Base-by-base conservation (phyloP, 2,113 vertebrate species). In the Procavia capensis region DNA sequence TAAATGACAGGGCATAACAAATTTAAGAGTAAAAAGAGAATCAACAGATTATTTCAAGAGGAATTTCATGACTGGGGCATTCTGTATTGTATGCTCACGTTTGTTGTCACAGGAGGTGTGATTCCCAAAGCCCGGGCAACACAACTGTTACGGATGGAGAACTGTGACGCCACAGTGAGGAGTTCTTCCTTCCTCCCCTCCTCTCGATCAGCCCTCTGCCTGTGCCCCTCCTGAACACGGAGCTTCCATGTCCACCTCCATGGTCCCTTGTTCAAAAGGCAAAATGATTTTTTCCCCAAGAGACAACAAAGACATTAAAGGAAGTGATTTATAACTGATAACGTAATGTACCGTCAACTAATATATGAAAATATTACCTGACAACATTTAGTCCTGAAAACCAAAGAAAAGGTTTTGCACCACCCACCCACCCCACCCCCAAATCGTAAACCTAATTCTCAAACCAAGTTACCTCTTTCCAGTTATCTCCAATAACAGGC, bases 11-110 rank as follows among this genome's bases (percentile, higher is more conserved):
- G 27, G 59, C 79, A 72, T 89, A 81, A 29, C n/a, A 1, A 95
- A 94, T 89, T 86, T 86, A 11, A 96, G 27, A 84, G 75, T 59
- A 45, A 93, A 92, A 91, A 94, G 36, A 27, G 61, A 70, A 90
- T 59, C 36, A 25, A 0, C 84, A 3, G 57, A 63, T 72, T 61
- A 90, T 4, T 87, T 81, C 87, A 64, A 85, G 45, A 78, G 59
- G 13, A 63, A 93, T 82, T 90, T 87, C 68, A 43, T 50, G 63
- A 68, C 63, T 31, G 17, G 80, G 29, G 36, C 10, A 91, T 14
- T 78, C 2, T 70, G 22, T 41, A 68, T n/a, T n/a, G 9, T 20
- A 86, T 29, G 81, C 85, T 31, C 90, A 91, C 68, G 6, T 3
- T 50, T 90, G 92, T 54, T 54, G 25, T 39, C 63, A 41, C 2